A percentile compares a stretch with the other conserved stretches of the same genome.
phyloP scores from a whole-genome alignment of 92 coral and sea anemone species.

The Actinernus sp. region DNA sequence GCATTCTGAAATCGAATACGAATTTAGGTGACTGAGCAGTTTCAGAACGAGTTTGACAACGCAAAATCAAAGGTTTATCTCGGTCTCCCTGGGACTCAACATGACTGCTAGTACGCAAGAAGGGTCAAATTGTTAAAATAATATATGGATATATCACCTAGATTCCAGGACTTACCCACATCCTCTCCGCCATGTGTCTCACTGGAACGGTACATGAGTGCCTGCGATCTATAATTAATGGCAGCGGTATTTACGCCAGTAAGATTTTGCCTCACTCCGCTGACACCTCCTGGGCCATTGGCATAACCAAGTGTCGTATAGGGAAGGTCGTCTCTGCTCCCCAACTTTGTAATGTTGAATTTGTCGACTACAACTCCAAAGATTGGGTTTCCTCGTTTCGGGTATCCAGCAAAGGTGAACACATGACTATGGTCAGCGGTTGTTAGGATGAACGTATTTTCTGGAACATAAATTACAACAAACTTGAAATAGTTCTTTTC shows the following conservation, averaged over 20 bases:
- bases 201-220: constrained; percentile 40
- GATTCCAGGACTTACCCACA: constrained; percentile 92
- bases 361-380: constrained; percentile 56
- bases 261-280: constrained; percentile 61
- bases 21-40: no score
- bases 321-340: constrained; percentile 71
- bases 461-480: constrained; percentile 56
- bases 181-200: constrained; percentile 92
- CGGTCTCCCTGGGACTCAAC: no score
- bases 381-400: constrained; percentile 82
- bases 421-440: constrained; percentile 99
- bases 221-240: constrained; percentile 72
- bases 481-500: no score
- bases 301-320: constrained; percentile 85
- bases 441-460: constrained; percentile 75
- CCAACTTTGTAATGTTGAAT: constrained; percentile 3
- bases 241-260: constrained; percentile 84
- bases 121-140: no score
- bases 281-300: constrained; percentile 87
- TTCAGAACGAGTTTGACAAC: no score
- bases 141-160: no score
- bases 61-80: no score
- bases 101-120: no score
- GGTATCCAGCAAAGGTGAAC: constrained; percentile 82
- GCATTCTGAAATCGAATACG: no score